phyloP scores from a whole-genome alignment of 1,140 invertebrate species.

The Phthorimaea operculella region DNA sequence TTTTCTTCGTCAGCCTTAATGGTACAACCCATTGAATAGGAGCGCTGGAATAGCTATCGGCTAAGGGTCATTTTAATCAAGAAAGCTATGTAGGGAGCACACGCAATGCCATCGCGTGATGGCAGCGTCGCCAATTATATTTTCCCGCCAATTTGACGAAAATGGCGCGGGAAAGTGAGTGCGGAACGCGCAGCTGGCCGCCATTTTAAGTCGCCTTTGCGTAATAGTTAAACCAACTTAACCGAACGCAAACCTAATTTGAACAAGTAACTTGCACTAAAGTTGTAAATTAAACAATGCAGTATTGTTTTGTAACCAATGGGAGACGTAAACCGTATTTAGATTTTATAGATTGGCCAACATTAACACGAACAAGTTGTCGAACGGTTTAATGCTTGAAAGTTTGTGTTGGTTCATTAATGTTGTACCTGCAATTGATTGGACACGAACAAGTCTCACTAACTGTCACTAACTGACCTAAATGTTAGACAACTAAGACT shows the following conservation, averaged over 20 bases:
- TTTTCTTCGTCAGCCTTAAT: no score
- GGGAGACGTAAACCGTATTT: no score
- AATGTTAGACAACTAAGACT: no score
- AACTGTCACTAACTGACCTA: no score
- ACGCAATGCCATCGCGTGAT: constrained; percentile 44
- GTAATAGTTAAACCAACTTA: constrained; percentile 4
- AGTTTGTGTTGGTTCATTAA: no score
- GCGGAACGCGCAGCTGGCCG: constrained; percentile 24
- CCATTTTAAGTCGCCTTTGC: background rate
- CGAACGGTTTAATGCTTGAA: no score
- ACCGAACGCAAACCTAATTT: constrained; percentile 23
- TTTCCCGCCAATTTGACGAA: constrained; percentile 40
- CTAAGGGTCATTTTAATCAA: constrained; percentile 11
- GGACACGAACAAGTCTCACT: no score
- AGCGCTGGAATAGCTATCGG: no score
- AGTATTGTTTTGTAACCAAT: background rate
- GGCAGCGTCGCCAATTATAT: constrained; percentile 21
- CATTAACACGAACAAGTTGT: no score
- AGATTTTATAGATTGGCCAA: no score
- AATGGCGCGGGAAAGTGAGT: constrained; percentile 39
- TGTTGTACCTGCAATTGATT: no score
- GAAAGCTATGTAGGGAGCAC: constrained; percentile 15
- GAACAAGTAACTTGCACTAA: constrained; percentile 19
- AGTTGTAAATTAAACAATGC: constrained; percentile 1
- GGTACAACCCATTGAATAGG: no score